phyloP scores from a whole-genome alignment of 2,797 vertebrate genomes.

The Cyclura pinguis region DNA sequence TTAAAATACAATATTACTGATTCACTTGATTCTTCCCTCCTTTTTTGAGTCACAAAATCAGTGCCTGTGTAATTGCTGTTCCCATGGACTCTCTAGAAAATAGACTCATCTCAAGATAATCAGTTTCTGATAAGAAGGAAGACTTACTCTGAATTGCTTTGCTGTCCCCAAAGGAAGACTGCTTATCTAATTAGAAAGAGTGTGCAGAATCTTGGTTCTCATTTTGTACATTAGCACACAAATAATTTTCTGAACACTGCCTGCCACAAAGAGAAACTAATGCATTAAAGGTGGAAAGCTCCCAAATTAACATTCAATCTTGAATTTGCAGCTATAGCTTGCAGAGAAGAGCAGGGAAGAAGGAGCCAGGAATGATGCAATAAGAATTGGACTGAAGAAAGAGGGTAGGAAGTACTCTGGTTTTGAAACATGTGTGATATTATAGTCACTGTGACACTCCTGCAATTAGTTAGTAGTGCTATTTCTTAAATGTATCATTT shows the following conservation, averaged over 20 bases:
- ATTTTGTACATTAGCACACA: slow-evolving; percentile 30
- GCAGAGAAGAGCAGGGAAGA: neutral
- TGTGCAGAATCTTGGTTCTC: slow-evolving; percentile 26
- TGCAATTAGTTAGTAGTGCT: neutral
- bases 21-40: slow-evolving; percentile 37
- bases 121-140: slow-evolving; percentile 52
- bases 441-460: neutral
- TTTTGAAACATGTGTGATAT: neutral
- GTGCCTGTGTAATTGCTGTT: slow-evolving; percentile 15
- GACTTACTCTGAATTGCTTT: slow-evolving; percentile 44
- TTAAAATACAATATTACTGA: slow-evolving; percentile 37
- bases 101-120: slow-evolving; percentile 51
- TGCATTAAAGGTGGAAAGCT: slow-evolving; percentile 15
- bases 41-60: slow-evolving; percentile 37
- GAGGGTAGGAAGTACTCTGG: neutral
- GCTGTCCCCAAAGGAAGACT: slow-evolving; percentile 45
- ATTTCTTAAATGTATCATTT: neutral
- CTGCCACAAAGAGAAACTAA: slow-evolving; percentile 37
- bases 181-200: slow-evolving; percentile 36
- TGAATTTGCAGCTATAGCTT: neutral
- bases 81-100: slow-evolving; percentile 35
- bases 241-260: slow-evolving; percentile 41
- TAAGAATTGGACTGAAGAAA: neutral
- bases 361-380: neutral
- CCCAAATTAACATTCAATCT: slow-evolving; percentile 13